Conservation (phyloP, 2,888 invertebrate genomes). For the Tachina grossa region DNA sequence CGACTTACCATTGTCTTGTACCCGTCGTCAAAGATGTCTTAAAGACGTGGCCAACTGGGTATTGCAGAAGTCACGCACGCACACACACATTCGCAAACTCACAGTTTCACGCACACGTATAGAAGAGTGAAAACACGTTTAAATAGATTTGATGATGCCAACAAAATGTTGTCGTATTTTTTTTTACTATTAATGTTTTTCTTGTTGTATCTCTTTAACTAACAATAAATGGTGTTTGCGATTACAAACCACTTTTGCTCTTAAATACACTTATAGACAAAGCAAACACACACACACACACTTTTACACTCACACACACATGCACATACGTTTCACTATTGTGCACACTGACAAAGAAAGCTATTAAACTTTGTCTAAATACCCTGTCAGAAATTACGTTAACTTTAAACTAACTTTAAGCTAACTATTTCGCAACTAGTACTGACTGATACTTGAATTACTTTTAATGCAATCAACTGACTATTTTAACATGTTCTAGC, state of each 20-base stretch:
- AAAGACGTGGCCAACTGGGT: neutral
- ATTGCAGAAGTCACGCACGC: neutral
- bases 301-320: conserved; percentile 1
- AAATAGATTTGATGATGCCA: conserved; percentile 69
- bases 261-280: conserved; percentile 52
- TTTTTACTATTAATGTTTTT: conserved; percentile 15
- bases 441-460: no score
- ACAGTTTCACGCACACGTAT: conserved; percentile 16
- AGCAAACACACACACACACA: conserved; percentile 7
- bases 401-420: no score
- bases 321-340: neutral
- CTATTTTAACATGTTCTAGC: no score
- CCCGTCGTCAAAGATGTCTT: no score
- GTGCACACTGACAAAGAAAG: conserved; percentile 10
- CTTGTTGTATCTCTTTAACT: conserved; percentile 56
- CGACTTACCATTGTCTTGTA: no score
- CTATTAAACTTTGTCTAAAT: neutral
- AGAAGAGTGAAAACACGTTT: conserved; percentile 23
- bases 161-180: conserved; percentile 63
- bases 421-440: no score
- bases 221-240: conserved; percentile 69
- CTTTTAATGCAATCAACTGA: no score
- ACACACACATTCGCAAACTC: neutral
- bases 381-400: no score
- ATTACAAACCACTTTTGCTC: conserved; percentile 69